Evolutionary conservation across 1,140 invertebrate genomes (phyloP).

Genomic region (Brachionus plicatilis): DNA sequence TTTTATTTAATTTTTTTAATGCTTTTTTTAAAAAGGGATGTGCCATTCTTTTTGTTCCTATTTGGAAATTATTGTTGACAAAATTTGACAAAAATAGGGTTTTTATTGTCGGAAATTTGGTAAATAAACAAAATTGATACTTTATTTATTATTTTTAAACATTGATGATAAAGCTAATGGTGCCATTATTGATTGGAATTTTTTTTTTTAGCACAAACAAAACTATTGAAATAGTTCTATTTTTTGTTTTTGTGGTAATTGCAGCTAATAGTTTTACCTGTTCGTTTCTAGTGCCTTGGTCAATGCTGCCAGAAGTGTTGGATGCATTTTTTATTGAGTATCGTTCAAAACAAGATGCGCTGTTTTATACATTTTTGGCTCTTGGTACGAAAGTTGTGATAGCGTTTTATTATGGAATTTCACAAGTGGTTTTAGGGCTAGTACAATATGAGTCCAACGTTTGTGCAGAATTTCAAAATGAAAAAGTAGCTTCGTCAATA

Average conservation of each 20-base stretch:
- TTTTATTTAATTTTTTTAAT: not conserved
- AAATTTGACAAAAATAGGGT: not conserved
- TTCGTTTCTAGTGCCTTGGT: conserved; percentile 14
- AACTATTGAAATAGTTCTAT: not conserved
- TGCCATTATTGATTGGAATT: conserved; percentile 25
- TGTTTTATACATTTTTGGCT: conserved; percentile 34
- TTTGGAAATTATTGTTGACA: not conserved
- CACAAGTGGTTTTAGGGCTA: not conserved
- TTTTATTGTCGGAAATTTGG: conserved; percentile 24
- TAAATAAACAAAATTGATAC: not conserved
- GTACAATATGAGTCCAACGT: conserved; percentile 3
- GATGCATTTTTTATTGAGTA: conserved; percentile 20
- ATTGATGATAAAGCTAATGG: not conserved
- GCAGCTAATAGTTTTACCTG: conserved; percentile 21
- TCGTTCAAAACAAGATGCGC: not conserved
- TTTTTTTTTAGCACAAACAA: conserved; percentile 8
- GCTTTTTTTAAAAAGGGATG: not conserved
- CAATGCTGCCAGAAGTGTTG: conserved; percentile 10
- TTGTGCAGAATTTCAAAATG: conserved; percentile 8
- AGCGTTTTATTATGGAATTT: conserved; percentile 16
- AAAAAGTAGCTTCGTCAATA: not conserved
- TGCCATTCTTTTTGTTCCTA: conserved; percentile 25
- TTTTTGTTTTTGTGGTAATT: not conserved
- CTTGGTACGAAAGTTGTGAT: conserved; percentile 22
- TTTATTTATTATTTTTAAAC: not conserved